Evolutionary conservation across 2,888 invertebrate species (phyloP), one percentile per base, ranked within the genome.

Genomic region (Campoplex capitator): DNA sequence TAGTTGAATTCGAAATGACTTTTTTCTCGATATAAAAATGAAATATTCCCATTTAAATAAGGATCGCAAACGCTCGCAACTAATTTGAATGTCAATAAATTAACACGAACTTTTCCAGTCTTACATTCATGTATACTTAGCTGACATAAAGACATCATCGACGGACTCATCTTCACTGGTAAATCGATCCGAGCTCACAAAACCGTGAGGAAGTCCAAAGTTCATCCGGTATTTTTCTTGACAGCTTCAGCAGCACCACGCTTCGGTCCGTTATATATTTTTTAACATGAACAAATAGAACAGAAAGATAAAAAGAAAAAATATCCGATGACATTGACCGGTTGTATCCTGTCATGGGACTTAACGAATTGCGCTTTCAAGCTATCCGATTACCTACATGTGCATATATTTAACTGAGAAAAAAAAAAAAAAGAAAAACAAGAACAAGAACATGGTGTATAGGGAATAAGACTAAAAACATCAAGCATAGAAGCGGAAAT

Each of bases 321-420:
- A 13, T 48, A 58, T 56, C 32, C 76, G 70, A 54, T 68, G 79
- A 79, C 65, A 65, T 70, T 23, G 62, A 16, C 35, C 62, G 56
- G 67, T 78, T 67, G 58, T 83, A 68, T 74, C 75, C 68, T 68
- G 85, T 79, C 78, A 83, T 51, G 67, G 32, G 78, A 62, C 54
- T 13, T 56, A 42, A 83, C 70, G 83, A 78, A 85, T 82, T 81
- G 77, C 58, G 74, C 58, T 70, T 48, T 70, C 58, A 42, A 38
- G 51, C 38, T 83, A 83, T 80, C 80, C 70, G 76, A 83, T 83
- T 80, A 83, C 83, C n/a, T 74, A 28, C 71, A 35, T 65, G 35
- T 71, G 23, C 62, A 54, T 77, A 75, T 71, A 70, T 54, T 42
- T 58, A 65, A 28, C 23, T 28, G 38, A 38, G 6, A 38, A 38